Evolutionary conservation across 2,888 invertebrate genomes (phyloP).

Genomic region (Agriopis leucophaearia): DNA sequence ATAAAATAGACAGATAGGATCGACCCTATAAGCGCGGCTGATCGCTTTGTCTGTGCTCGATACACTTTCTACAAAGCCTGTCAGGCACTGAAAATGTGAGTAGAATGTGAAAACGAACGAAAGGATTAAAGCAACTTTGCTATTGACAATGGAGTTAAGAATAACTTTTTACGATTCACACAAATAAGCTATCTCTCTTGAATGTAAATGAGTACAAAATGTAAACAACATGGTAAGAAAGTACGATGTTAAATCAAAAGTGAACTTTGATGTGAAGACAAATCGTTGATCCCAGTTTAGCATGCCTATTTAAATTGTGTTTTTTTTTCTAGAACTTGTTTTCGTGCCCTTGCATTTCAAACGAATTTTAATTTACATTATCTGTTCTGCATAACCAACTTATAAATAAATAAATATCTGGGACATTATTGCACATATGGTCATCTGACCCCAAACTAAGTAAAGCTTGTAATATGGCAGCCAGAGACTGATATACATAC

Average conservation of each 20-base stretch:
- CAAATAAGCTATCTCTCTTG: conserved; percentile 15
- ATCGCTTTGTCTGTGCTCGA: conserved; percentile 39
- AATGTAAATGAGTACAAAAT: conserved; percentile 9
- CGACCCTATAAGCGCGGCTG: conserved; percentile 34
- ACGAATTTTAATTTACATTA: too few species aligned
- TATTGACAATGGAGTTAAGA: conserved; percentile 16
- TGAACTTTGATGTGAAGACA: too few species aligned
- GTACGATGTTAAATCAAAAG: too few species aligned
- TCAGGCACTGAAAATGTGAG: conserved; percentile 25
- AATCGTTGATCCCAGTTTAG: neutral
- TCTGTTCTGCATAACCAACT: too few species aligned
- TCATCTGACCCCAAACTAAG: too few species aligned
- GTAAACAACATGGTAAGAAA: conserved; percentile 4
- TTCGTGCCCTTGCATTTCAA: too few species aligned
- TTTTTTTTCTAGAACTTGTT: too few species aligned
- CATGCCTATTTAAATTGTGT: too few species aligned
- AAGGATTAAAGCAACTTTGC: conserved; percentile 7
- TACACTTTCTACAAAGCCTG: conserved; percentile 44
- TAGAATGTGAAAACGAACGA: conserved; percentile 30
- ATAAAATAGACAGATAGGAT: neutral
- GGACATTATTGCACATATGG: too few species aligned
- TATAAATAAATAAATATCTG: too few species aligned
- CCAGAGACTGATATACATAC: too few species aligned
- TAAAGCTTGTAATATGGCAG: too few species aligned
- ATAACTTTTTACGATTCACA: conserved; percentile 5